Evolutionary conservation across 2,113 vertebrate genomes (phyloP).

Genomic region (Edolisoma coerulescens): DNA sequence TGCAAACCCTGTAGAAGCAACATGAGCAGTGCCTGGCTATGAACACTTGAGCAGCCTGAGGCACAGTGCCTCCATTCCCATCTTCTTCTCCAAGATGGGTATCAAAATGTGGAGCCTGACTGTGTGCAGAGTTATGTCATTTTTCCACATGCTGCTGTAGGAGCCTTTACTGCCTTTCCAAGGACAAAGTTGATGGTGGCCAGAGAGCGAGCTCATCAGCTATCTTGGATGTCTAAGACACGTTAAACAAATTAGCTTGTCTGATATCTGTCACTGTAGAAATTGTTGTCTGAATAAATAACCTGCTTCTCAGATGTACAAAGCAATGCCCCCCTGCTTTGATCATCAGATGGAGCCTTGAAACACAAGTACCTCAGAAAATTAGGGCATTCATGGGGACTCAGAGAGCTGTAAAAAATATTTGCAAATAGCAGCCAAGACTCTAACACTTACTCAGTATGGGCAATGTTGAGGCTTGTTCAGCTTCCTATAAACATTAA

Average conservation of each 20-base stretch:
- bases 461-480: background rate
- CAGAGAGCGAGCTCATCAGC: background rate
- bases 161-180: background rate
- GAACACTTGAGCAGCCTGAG: background rate
- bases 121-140: rapidly evolving
- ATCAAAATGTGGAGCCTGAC: background rate
- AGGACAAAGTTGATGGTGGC: background rate
- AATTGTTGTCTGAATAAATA: background rate
- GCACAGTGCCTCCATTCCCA: background rate
- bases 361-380: background rate
- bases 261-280: background rate
- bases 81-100: background rate
- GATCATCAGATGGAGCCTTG: background rate
- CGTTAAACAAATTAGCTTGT: background rate
- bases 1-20: background rate
- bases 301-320: background rate
- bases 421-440: background rate
- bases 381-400: background rate
- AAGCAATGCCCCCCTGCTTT: background rate
- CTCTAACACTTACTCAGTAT: background rate
- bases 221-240: background rate
- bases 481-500: background rate
- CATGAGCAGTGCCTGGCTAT: background rate
- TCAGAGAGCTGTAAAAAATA: background rate
- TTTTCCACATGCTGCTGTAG: background rate